Evolutionary conservation across 2,113 vertebrate genomes (phyloP), one percentile per base, ranked within the genome.

Genomic region (Lepisosteus osseus): DNA sequence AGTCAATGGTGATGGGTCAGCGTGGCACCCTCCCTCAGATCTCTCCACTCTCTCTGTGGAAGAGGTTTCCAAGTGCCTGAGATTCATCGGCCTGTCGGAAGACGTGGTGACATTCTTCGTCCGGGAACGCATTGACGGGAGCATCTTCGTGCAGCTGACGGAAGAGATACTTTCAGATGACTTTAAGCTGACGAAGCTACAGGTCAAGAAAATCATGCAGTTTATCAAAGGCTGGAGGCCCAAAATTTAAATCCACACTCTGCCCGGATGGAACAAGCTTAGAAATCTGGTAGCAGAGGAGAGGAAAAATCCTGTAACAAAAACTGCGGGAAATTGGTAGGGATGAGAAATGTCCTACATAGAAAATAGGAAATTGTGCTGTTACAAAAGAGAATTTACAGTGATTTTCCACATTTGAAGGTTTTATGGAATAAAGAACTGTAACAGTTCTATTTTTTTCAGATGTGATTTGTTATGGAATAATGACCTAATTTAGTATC

Each of bases 171-270:
- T 99, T 82, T 95, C 94, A 0, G 96, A 99, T 1, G 97, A 99
- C 79, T 99, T 99, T 85, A 95, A 76, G 73, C 93, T 99, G 86
- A 97, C 95, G 85, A 96, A 96, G 78, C 94, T 99, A 64, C 97
- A 99, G 78, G 96, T 98, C 80, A 99, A 97, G 84, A 99, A 99
- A 90, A 96, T 98, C 90, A 94, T 95, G 88, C 97, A 99, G 87
- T 99, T 99, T 82, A 98, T 99, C 86, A 97, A 98, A 85, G 97
- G 97, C 76, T 99, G 97, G 97, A 89, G 97, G 80, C 97, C 96
- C 82, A 99, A 99, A 81, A 97, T 99, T 77, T 98, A 74, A 81
- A 44, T 4, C 0, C 12, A 0, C 0, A 54, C 9, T 59, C 57
- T 59, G 47, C 47, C 9, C 9, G 2, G 47, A 51, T 0, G 5